Base-by-base conservation (phyloP, 2,113 vertebrate genomes). In the Tursiops truncatus region DNA sequence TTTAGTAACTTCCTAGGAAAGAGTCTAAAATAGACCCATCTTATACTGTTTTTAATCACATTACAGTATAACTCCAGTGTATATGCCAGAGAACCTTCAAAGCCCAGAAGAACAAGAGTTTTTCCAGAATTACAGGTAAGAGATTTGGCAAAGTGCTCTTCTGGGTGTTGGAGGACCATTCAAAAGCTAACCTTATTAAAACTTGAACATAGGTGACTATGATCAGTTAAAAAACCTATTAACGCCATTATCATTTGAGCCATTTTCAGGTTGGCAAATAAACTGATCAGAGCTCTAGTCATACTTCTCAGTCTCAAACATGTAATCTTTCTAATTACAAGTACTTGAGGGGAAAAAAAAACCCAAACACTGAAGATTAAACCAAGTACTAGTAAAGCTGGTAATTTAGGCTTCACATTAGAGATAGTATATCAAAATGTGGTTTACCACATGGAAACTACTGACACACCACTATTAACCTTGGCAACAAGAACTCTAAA, bases 261-360 rank as follows among this genome's bases (percentile, higher is more conserved):
- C 77, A 89, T 25, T 70, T 76, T 77, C 62, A 77, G 76, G 38
- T 18, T 8, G 31, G 21, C 33, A 4, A 79, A 36, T 36, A 89
- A 77, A 80, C 1, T 65, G 26, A 91, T 82, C 41, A 89, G 85
- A 95, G 85, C 26, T 63, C 70, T 15, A 84, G 50, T 91, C 38
- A 84, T 86, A 68, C 41, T 94, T 94, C 56, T 88, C 28, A 31
- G n/a, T 60, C 63, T 71, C 81, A 17, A 87, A 28, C 76, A 74
- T 67, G 79, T 91, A 13, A 31, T 81, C 31, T 94, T 95, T 90
- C 71, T 86, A 95, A 85, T 77, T 44, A 87, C 18, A 73, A 74
- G 68, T 84, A 86, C 26, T n/a, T 67, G 15, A 74, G 17, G 65
- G 2, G 5, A 12, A 56, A 21, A n/a, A 50, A 50, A 50, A 41